phyloP scores from a whole-genome alignment of 2,888 invertebrate species.

The Coelopa pilipes region DNA sequence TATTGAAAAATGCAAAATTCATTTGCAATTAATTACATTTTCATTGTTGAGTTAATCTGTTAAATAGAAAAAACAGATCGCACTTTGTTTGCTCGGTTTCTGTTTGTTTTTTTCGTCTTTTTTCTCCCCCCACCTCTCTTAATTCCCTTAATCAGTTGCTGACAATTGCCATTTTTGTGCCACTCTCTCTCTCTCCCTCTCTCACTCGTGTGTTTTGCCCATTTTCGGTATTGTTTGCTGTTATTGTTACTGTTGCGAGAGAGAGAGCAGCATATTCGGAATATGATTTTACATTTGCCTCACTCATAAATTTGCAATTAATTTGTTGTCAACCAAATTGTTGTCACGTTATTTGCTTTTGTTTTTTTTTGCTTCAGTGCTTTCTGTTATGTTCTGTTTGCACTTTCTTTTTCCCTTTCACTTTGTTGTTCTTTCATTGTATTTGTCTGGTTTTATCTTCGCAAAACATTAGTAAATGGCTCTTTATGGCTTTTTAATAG shows the following conservation, averaged over 20 bases:
- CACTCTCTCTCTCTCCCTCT: no score
- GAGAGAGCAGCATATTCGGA: no score
- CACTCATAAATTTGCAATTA: constrained; percentile 15
- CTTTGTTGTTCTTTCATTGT: no score
- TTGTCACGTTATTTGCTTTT: neutral
- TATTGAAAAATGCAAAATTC: neutral
- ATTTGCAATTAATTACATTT: constrained; percentile 21
- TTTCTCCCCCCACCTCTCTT: neutral
- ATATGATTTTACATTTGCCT: neutral
- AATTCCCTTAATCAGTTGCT: constrained; percentile 16
- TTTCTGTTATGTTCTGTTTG: no score
- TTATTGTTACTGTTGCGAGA: neutral
- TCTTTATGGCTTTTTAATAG: no score
- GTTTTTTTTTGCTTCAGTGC: no score
- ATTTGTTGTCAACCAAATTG: constrained; percentile 4
- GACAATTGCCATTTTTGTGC: neutral
- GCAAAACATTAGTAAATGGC: no score
- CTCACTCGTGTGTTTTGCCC: neutral
- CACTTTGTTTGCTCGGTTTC: neutral
- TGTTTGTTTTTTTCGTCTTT: neutral
- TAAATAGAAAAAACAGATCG: neutral
- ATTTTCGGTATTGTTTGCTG: neutral
- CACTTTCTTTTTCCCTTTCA: no score
- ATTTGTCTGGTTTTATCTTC: no score
- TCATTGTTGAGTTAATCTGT: constrained; percentile 28